Evolutionary conservation across 2,888 invertebrate genomes (phyloP).

Genomic region (Drosophila robusta): DNA sequence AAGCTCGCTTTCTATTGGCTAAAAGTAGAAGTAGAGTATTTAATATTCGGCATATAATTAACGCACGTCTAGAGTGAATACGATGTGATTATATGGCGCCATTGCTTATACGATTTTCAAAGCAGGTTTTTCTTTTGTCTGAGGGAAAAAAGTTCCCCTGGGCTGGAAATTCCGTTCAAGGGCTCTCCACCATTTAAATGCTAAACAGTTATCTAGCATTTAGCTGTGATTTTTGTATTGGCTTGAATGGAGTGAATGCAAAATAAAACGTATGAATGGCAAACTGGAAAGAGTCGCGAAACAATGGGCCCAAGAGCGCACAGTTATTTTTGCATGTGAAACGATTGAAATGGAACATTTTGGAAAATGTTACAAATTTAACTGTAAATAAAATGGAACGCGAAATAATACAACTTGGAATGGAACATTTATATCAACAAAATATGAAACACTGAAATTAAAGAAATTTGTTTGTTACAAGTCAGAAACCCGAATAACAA

Average conservation of each 20-base stretch:
- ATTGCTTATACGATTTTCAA: conserved; percentile 24
- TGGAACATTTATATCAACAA: neutral
- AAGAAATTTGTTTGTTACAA: neutral
- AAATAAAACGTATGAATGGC: neutral
- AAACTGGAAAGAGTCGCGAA: neutral
- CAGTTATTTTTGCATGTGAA: neutral
- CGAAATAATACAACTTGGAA: too few relatives aligned
- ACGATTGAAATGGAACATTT: neutral
- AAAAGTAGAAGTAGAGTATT: neutral
- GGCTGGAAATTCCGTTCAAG: conserved; percentile 21
- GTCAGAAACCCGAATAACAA: neutral
- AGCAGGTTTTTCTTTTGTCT: conserved; percentile 25
- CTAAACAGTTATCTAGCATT: conserved; percentile 20
- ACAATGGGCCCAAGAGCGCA: neutral
- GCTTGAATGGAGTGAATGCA: neutral
- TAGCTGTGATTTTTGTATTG: conserved; percentile 13
- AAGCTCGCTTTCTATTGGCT: neutral
- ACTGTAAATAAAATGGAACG: too few relatives aligned
- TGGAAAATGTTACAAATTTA: too few relatives aligned
- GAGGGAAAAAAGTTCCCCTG: conserved; percentile 12
- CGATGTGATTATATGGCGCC: conserved; percentile 11
- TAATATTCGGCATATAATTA: neutral
- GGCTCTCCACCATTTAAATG: conserved; percentile 23
- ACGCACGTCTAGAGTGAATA: neutral
- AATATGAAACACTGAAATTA: too few relatives aligned